phyloP scores from a whole-genome alignment of 1,140 invertebrate genomes.

The Thrips palmi region DNA sequence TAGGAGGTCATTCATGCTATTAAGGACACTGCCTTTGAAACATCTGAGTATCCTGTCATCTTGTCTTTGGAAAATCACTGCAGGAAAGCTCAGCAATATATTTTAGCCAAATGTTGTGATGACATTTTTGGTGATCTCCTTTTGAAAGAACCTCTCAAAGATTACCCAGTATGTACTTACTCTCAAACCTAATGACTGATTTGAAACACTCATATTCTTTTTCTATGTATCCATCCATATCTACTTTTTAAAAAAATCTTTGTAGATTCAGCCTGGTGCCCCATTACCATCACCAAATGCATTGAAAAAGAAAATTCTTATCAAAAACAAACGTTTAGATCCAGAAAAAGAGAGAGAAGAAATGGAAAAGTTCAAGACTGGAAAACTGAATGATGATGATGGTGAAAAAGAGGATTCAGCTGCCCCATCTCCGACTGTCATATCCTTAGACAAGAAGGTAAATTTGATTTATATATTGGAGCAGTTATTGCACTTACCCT shows the following conservation, averaged over 20 bases:
- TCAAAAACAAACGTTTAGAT: conserved; percentile 95
- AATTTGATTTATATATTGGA: no score
- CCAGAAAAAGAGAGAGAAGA: conserved; percentile 88
- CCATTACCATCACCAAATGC: conserved; percentile 70
- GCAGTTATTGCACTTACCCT: no score
- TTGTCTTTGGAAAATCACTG: conserved; percentile 98
- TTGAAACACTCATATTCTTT: no score
- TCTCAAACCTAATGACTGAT: neutral
- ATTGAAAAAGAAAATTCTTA: conserved; percentile 88
- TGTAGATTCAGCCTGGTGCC: conserved; percentile 68
- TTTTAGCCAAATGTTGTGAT: conserved; percentile 94
- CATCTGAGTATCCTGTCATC: conserved; percentile 93
- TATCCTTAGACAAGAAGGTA: conserved; percentile 39
- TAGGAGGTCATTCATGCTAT: conserved; percentile 87
- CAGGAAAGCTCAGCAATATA: conserved; percentile 88
- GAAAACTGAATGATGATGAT: conserved; percentile 72
- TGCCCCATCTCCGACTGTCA: conserved; percentile 35
- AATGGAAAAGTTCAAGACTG: conserved; percentile 68
- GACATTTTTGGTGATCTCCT: conserved; percentile 86
- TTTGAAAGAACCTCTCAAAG: conserved; percentile 71
- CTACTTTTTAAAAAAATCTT: no score
- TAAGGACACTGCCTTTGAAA: conserved; percentile 89
- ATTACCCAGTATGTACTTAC: conserved; percentile 50
- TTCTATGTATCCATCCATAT: no score
- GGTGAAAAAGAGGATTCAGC: conserved; percentile 71